These are phyloP conservation scores for Aphaenogaster rudis DNA, from an alignment of 1,140 invertebrate species.

Conservation along the genomic window DNA sequence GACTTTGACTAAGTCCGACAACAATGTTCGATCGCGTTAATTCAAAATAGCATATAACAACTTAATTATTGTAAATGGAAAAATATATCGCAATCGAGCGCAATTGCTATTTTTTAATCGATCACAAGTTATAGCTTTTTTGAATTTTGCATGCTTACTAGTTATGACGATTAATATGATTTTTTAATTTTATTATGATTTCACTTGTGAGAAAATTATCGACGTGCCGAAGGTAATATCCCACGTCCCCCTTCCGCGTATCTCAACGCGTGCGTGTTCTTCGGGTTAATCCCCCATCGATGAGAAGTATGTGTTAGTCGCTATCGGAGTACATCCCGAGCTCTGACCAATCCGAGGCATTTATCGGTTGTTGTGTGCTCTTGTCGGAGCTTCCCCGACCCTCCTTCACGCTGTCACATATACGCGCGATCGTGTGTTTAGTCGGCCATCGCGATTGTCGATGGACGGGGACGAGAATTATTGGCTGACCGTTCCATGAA, in stretches of 20 bases:
- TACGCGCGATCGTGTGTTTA: conserved; percentile 48
- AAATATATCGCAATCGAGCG: not conserved
- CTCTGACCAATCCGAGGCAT: conserved; percentile 43
- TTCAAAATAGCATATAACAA: not conserved
- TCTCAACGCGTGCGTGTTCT: not conserved
- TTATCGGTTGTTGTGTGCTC: conserved; percentile 41
- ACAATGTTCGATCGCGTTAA: not conserved
- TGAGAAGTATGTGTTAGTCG: conserved; percentile 1
- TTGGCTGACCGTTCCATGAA: not conserved
- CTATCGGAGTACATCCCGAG: conserved; percentile 37
- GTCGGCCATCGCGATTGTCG: conserved; percentile 38
- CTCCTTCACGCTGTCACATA: conserved; percentile 22
- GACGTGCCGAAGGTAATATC: not conserved
- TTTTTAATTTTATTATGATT: not conserved
- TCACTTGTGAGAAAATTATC: not conserved
- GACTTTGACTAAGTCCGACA: not conserved
- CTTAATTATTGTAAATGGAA: not conserved
- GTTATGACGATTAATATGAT: not conserved
- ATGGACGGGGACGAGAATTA: conserved; percentile 34
- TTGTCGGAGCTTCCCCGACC: conserved; percentile 30
- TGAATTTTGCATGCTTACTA: not conserved
- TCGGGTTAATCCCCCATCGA: conserved; percentile 38
- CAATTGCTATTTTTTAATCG: not conserved
- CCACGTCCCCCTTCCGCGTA: not conserved
- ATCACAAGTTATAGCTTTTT: not conserved